A percentile compares a stretch with the other conserved stretches of the same genome.
Evolutionary conservation across 92 coral and sea anemone species (phyloP).

Genomic region (Parazoanthus darwini): DNA sequence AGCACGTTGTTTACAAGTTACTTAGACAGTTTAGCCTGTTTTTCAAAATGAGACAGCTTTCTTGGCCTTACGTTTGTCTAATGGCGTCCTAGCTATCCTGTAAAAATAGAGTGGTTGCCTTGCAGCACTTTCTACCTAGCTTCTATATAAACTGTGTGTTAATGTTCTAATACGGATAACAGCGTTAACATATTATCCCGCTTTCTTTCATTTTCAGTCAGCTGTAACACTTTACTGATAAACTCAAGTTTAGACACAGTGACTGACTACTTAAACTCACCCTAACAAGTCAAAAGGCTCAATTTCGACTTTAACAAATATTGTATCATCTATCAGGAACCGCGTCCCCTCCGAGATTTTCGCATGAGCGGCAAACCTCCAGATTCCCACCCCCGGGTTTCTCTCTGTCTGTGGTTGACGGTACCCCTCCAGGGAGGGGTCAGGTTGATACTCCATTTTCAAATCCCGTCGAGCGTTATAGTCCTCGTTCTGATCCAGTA

Average conservation of each 20-base stretch:
- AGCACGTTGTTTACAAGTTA: too few relatives aligned
- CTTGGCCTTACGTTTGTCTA: too few relatives aligned
- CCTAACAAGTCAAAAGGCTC: constrained; percentile 41
- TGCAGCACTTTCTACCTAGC: too few relatives aligned
- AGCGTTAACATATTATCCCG: background rate
- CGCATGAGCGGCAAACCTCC: constrained; percentile 22
- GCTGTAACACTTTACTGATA: background rate
- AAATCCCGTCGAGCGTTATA: background rate
- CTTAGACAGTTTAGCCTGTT: too few relatives aligned
- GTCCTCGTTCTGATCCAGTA: constrained; percentile 27
- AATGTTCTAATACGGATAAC: background rate
- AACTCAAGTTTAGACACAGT: background rate
- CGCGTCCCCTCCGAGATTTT: background rate
- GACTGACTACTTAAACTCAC: constrained; percentile 16
- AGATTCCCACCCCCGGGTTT: constrained; percentile 36
- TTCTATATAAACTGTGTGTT: too few relatives aligned
- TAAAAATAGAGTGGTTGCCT: too few relatives aligned
- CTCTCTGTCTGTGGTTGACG: constrained; percentile 23
- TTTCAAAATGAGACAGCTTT: too few relatives aligned
- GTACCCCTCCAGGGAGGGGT: constrained; percentile 39
- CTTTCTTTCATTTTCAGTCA: background rate
- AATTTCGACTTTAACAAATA: constrained; percentile 34
- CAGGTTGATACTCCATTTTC: constrained; percentile 24
- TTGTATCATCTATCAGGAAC: constrained; percentile 27
- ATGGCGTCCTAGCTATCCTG: too few relatives aligned